phyloP scores from a whole-genome alignment of 2,888 invertebrate genomes.

The Pristionchus exspectatus region DNA sequence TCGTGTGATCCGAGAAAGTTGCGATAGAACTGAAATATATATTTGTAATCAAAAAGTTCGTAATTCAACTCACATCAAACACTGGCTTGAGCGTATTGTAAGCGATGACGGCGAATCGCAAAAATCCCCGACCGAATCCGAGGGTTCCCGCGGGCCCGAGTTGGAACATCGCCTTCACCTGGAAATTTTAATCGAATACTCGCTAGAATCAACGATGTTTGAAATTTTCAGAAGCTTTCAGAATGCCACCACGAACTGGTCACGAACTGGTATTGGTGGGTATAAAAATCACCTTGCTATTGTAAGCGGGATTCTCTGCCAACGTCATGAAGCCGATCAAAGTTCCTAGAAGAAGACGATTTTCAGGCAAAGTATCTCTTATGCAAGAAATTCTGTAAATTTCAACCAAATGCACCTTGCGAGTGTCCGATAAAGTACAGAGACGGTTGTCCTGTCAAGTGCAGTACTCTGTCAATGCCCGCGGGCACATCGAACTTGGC shows the following conservation, averaged over 20 bases:
- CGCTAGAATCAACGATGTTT: too few species aligned
- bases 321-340: neutral
- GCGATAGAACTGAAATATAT: neutral
- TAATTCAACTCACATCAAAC: neutral
- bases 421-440: constrained; percentile 13
- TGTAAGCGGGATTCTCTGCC: neutral
- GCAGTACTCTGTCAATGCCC: neutral
- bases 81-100: neutral
- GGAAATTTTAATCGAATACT: too few species aligned
- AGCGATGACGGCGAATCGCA: neutral
- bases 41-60: neutral
- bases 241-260: too few species aligned
- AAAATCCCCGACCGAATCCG: neutral
- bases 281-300: neutral
- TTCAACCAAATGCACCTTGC: neutral
- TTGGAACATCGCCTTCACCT: neutral
- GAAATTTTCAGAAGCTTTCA: too few species aligned
- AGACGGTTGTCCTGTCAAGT: neutral
- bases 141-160: neutral
- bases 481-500: neutral
- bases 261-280: too few species aligned
- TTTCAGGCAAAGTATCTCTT: too few species aligned
- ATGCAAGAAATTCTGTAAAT: too few species aligned
- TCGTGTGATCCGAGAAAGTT: neutral
- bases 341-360: neutral